Percentiles rank a stretch among this genome's conserved stretches.
These are phyloP conservation scores for Spisula solida DNA, from an alignment of 2,888 invertebrate genomes.

Conservation along the genomic window DNA sequence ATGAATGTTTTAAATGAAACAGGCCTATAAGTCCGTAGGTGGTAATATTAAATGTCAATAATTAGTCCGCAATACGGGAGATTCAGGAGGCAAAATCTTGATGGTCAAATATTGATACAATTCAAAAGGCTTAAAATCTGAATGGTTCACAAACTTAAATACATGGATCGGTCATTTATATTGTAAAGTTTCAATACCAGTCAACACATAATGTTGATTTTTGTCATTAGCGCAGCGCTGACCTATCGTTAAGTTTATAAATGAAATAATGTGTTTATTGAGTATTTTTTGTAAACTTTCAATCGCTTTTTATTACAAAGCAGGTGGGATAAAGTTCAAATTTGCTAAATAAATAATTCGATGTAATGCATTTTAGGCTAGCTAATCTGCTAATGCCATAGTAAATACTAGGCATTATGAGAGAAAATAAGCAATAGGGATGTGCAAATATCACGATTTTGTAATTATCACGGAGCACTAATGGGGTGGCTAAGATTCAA, in stretches of 20 bases:
- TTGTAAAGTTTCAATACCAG: slow-evolving; percentile 30
- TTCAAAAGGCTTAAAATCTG: slow-evolving; percentile 49
- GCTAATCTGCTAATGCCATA: slow-evolving; percentile 64
- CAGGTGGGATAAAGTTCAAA: slow-evolving; percentile 44
- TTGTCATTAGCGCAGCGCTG: slow-evolving; percentile 33
- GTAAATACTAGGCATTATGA: slow-evolving; percentile 52
- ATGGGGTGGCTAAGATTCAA: slow-evolving; percentile 27
- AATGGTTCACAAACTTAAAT: slow-evolving; percentile 41
- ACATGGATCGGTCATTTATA: slow-evolving; percentile 8
- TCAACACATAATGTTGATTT: slow-evolving; percentile 26
- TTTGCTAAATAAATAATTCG: slow-evolving; percentile 52
- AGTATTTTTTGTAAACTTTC: slow-evolving; percentile 36
- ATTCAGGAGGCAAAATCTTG: slow-evolving; percentile 50
- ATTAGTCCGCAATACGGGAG: slow-evolving; percentile 41
- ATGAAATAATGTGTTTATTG: slow-evolving; percentile 48
- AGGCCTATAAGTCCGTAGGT: not conserved
- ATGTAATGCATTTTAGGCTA: slow-evolving; percentile 63
- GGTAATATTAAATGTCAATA: slow-evolving; percentile 48
- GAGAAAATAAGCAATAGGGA: slow-evolving; percentile 37
- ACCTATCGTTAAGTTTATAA: slow-evolving; percentile 35
- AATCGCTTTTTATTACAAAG: not conserved
- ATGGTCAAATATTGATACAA: slow-evolving; percentile 64
- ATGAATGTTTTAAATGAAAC: slow-evolving; percentile 8
- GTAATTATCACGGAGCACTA: not conserved
- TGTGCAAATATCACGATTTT: slow-evolving; percentile 33